Base-by-base conservation (phyloP, 2,113 vertebrate genomes). In the chimpanzee (Pan troglodytes) region DNA sequence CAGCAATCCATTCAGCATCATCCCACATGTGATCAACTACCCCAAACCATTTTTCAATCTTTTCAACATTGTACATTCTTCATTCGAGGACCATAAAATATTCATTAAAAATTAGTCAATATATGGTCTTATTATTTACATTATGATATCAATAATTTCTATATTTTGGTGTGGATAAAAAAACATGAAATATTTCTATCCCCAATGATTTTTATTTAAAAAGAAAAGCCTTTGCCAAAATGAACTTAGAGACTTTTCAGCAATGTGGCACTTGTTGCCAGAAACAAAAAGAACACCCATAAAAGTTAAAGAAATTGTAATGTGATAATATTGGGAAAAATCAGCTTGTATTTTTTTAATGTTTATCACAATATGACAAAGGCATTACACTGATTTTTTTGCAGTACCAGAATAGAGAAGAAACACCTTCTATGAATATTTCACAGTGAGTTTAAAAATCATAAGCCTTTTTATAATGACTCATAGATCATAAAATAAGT, bases 391-490 rank as follows among this genome's bases (percentile, higher is more conserved):
- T 81, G 10, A 27, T 30, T 30, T 32, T 35, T 10, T 40, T 9
- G 10, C 5, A 18, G 40, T 61, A 55, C 48, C 1, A 80, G 38
- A 88, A 61, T n/a, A 90, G 14, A 55, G 89, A 90, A 92, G 10
- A 59, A 80, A 45, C 5, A 52, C 0, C 1, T 72, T 70, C 43
- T 84, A 45, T 50, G 25, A n/a, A 0, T 40, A 57, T 80, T 78
- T 88, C 57, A 78, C 20, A 70, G 3, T n/a, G 64, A 59, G 6
- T 55, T 86, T 14, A 57, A 80, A 92, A 72, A 55, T 75, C 3
- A 64, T 88, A 76, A 94, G 14, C 7, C 18, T 52, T 88, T n/a
- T 32, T 75, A 75, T 83, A 95, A 73, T 87, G 27, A 68, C 4
- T 73, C 32, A 35, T 14, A 72, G 5, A 72, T 55, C 22, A 59